Evolutionary conservation across 2,797 vertebrate species (phyloP), one percentile per base, ranked within the genome.

Genomic region (Cottoperca gobio): DNA sequence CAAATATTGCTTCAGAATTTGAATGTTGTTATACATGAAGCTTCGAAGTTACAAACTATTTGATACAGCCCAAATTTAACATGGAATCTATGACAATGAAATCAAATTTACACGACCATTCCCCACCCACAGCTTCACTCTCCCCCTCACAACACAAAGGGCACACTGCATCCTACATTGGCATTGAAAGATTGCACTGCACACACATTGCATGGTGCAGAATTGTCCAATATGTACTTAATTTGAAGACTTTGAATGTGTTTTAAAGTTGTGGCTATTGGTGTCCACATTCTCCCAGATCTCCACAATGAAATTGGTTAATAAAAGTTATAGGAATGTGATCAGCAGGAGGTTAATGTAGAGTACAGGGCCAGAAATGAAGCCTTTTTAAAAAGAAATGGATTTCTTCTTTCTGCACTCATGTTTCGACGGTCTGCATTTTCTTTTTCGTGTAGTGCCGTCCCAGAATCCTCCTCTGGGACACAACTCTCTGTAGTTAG

Each of bases 401-500:
- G 35, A 48, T 49, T 55, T 10, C 23, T 28, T n/a, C 46, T 54
- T 26, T 28, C 50, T 16, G 14, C 23, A 52, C 19, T 39, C 45
- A 19, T 23, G 21, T 19, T 72, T 19, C 6, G 3, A 31, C 0
- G 8, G 52, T 42, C 46, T 39, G 2, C 16, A 62, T 14, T 39
- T 58, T 45, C n/a, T 58, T 21, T n/a, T 13, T 35, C 10, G 3
- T 71, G 46, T 31, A 0, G 11, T 42, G 23, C 40, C 14, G 9
- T 59, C 73, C 71, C 52, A 77, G 66, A 79, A 72, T 70, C 67
- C 73, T 64, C 62, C 58, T 70, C 54, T 33, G 19, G 63, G 67
- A 55, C 55, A 45, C 26, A 66, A 62, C 53, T 39, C 63, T 57
- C 67, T 52, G 8, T 0, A 26, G 59, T 73, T 37, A 9, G 8